A percentile compares a stretch with the other conserved stretches of the same genome.
phyloP scores from a whole-genome alignment of 1,140 invertebrate species.

The Lerema accius region DNA sequence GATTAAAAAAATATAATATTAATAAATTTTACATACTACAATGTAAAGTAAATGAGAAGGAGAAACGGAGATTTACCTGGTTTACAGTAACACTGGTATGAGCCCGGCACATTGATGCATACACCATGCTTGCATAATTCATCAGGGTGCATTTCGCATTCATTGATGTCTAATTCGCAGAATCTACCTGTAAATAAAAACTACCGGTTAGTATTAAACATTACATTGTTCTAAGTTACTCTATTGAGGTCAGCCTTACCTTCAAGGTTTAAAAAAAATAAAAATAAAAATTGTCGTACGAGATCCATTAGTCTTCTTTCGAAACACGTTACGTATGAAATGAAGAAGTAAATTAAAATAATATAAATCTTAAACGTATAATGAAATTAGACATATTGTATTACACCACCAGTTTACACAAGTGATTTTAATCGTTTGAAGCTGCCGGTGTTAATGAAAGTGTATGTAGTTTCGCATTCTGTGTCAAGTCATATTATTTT shows the following conservation, averaged over 20 bases:
- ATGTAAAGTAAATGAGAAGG: conserved; percentile 20
- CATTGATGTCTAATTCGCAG: conserved; percentile 91
- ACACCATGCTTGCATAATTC: conserved; percentile 92
- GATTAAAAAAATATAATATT: conserved; percentile 6
- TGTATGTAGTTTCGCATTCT: conserved; percentile 17
- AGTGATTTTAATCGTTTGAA: conserved; percentile 46
- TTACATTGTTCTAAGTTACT: neutral
- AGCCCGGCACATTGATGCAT: conserved; percentile 89
- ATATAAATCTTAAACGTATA: conserved; percentile 30
- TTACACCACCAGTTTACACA: conserved; percentile 51
- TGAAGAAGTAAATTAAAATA: conserved; percentile 32
- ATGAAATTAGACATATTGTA: conserved; percentile 32
- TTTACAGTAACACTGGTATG: conserved; percentile 93
- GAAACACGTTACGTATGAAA: conserved; percentile 20
- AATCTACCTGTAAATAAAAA: conserved; percentile 82
- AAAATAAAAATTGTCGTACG: conserved; percentile 23
- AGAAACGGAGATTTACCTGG: conserved; percentile 76
- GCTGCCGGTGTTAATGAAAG: conserved; percentile 14
- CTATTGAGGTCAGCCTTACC: conserved; percentile 35
- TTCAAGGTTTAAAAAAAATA: conserved; percentile 28
- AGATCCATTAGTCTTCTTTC: conserved; percentile 28
- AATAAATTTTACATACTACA: no score
- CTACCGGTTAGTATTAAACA: conserved; percentile 25
- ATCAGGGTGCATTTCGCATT: conserved; percentile 86
- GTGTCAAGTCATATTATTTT: conserved; percentile 19